Base-by-base conservation (phyloP, 2,888 invertebrate species). In the Chrysodeixis includens region DNA sequence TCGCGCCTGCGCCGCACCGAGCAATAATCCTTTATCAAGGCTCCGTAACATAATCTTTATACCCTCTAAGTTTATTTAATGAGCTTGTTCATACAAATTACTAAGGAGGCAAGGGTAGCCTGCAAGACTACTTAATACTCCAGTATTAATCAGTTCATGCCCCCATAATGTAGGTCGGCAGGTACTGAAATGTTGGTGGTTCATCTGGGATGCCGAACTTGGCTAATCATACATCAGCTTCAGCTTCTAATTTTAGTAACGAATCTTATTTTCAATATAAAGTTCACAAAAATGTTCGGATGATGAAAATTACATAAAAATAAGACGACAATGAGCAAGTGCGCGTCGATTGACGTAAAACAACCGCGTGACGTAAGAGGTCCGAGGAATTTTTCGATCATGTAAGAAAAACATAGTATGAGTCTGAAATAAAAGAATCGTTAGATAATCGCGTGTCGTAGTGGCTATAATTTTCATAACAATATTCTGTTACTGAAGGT, bases 11-110 rank as follows among this genome's bases (percentile, higher is more conserved):
- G 26, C 20, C 52, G 56, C 59, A 77, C 32, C 14, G 59, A 61
- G 71, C 73, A 56, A 69, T 81, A 83, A 85, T 81, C 81, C 70
- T 71, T 83, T 85, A 82, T 83, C 85, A 84, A 78, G 82, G 80
- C 55, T 76, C 64, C 60, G 30, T 81, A 84, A 83, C 70, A 62
- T 79, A 80, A 87, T 83, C 82, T 82, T 71, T 78, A 79, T 69
- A 74, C 64, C 67, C 65, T 61, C 51, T 40, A 56, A 59, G 64
- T 58, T 60, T 69, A 62, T 73, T 75, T 58, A 68, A 70, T 62
- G 51, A 77, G 35, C 26, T 18, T 55, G 30, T 60, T 55, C 55
- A 64, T 55, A 46, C 56, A 40, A 59, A 30, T 4, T 10, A 49
- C 9, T 20, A 22, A 51, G 10, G 10, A 18, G 14, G 2, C 32